phyloP scores from a whole-genome alignment of 2,113 vertebrate species.

The Neodon shergylaensis region DNA sequence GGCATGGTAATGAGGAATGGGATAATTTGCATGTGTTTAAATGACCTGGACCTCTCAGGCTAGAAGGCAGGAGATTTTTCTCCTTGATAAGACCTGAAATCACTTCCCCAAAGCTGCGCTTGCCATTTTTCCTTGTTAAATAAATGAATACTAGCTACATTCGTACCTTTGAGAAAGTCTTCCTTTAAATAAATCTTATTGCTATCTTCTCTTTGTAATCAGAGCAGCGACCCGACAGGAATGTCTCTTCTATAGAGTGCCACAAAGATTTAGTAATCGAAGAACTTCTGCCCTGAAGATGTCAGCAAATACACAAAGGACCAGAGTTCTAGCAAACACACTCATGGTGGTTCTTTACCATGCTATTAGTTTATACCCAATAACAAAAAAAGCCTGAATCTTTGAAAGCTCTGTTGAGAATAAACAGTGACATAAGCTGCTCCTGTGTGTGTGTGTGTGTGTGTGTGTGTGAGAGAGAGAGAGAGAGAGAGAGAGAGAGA shows the following conservation, averaged over 20 bases:
- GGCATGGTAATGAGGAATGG: not conserved
- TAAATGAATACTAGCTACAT: not conserved
- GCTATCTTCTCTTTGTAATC: not conserved
- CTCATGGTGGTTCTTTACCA: not conserved
- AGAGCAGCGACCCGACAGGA: not conserved
- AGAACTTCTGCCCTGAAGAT: conserved; percentile 25
- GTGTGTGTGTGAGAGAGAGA: not conserved
- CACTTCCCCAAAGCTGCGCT: not conserved
- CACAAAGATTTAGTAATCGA: not conserved
- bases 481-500: no score
- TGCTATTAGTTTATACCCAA: conserved; percentile 8
- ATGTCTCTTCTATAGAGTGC: not conserved
- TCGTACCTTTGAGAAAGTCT: not conserved
- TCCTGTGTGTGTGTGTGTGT: not conserved
- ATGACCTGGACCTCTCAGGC: not conserved
- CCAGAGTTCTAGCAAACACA: not conserved
- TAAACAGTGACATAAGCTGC: not conserved
- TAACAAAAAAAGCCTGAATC: conserved; percentile 21
- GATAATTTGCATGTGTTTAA: not conserved
- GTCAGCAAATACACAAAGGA: not conserved
- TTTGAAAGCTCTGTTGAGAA: not conserved
- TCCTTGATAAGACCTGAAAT: not conserved
- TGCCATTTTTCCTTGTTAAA: not conserved
- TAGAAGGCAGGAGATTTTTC: not conserved
- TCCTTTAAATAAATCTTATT: not conserved